Base-by-base conservation (phyloP, 1,140 invertebrate genomes). In the Hyles euphorbiae region DNA sequence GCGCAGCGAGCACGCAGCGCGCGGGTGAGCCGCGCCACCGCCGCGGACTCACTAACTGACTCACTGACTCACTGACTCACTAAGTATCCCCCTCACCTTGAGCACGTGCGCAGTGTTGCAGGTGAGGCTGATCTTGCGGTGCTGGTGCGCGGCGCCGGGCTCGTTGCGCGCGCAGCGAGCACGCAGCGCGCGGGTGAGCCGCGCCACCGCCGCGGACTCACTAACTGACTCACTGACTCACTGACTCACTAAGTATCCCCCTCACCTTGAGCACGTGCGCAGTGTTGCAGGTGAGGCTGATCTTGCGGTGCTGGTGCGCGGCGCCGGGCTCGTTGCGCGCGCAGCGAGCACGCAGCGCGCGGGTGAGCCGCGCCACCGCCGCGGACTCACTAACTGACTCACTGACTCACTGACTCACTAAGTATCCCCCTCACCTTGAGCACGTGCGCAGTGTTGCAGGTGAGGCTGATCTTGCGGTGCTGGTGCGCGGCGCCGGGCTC, bases 211-310 rank as follows among this genome's bases (percentile, higher is more conserved):
- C 43, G 69, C 72, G 11, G 68, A 53, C 44, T 78, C 79, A 5
- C 59, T 67, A n/a, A n/a, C n/a, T n/a, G n/a, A n/a, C n/a, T n/a
- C n/a, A n/a, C n/a, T n/a, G 22, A 22, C 22, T 22, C 22, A 22
- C 22, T 22, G 22, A 22, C 22, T 22, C 22, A 22, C 22, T n/a
- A 47, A 10, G 12, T 22, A 10, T 4, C 6, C 7, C 22, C 3
- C 61, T 75, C 66, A 63, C 74, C 71, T 66, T 68, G 32, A 60
- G 55, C 43, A 65, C 47, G 54, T 67, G 70, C 9, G 71, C 85
- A 55, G 89, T 90, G 70, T 91, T 90, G 78, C 90, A 92, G n/a
- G 91, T 92, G 61, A 91, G 82, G 52, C 79, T 83, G 63, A 87
- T 89, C 65, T 81, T 83, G 33, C 86, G 56, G n/a, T 75, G 65